Percentiles rank a stretch among this genome's conserved stretches.
Evolutionary conservation across 2,888 invertebrate species (phyloP).

Genomic region (Leptinotarsa juncta): DNA sequence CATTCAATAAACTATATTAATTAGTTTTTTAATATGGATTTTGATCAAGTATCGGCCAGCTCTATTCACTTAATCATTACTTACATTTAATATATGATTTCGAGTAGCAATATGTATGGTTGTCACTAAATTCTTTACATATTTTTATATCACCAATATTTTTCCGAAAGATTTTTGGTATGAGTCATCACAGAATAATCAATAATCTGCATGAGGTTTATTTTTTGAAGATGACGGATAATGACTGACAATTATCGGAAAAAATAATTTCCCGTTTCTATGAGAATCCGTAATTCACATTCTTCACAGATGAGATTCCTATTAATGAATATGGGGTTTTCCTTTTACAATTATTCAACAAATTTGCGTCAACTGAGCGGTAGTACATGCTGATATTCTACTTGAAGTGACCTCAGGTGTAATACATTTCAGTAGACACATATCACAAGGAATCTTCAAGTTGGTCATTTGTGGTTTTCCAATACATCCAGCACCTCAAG

Average conservation of each 20-base stretch:
- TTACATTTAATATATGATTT: no score
- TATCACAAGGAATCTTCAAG: background rate
- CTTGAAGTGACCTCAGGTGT: no score
- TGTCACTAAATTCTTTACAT: no score
- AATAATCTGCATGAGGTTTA: no score
- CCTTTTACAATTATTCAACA: background rate
- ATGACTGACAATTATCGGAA: background rate
- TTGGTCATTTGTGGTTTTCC: background rate
- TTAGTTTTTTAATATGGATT: no score
- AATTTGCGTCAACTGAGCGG: background rate
- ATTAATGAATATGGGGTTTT: background rate
- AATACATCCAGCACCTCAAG: background rate
- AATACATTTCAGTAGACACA: background rate
- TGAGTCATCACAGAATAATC: no score
- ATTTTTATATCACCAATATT: no score
- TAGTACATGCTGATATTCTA: background rate
- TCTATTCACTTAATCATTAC: no score
- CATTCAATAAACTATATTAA: no score
- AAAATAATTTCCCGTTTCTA: background rate
- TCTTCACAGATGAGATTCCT: background rate
- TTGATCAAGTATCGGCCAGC: no score
- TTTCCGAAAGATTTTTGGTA: no score
- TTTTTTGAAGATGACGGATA: background rate
- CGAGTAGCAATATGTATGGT: no score
- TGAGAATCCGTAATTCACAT: background rate